phyloP scores from a whole-genome alignment of 2,113 vertebrate genomes.

The Pagrus major region DNA sequence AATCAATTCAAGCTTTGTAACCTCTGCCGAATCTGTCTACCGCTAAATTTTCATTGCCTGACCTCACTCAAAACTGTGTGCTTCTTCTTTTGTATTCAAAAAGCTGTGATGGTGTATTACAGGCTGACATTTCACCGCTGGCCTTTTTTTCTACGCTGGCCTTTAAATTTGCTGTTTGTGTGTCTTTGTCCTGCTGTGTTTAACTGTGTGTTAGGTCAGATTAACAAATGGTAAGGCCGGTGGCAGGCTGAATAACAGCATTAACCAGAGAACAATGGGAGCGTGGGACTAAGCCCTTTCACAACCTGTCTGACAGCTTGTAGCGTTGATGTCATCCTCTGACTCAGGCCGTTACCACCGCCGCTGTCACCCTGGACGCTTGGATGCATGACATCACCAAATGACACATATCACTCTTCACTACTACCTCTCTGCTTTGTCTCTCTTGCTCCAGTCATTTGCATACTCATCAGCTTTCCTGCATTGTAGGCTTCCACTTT shows the following conservation, averaged over 20 bases:
- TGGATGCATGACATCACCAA: constrained; percentile 81
- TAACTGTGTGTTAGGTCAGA: constrained; percentile 83
- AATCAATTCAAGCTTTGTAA: constrained; percentile 30
- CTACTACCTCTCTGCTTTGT: constrained; percentile 28
- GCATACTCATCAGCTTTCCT: constrained; percentile 77
- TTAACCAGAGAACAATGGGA: constrained; percentile 86
- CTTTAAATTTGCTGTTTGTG: constrained; percentile 76
- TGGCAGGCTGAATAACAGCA: constrained; percentile 84
- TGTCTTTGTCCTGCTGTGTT: constrained; percentile 75
- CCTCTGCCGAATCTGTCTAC: constrained; percentile 41
- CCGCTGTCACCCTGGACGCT: constrained; percentile 79
- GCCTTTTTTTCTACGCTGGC: constrained; percentile 46
- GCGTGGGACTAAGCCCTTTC: constrained; percentile 83
- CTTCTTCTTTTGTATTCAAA: constrained; percentile 60
- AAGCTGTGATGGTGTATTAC: constrained; percentile 62
- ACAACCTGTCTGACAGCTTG: constrained; percentile 84
- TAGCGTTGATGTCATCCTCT: constrained; percentile 87
- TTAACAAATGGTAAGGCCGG: constrained; percentile 81
- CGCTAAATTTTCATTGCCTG: constrained; percentile 57
- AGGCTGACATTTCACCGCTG: constrained; percentile 59
- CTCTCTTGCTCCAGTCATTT: constrained; percentile 62
- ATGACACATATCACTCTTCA: constrained; percentile 72
- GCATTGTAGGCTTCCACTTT: constrained; percentile 59
- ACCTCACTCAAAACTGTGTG: constrained; percentile 61
- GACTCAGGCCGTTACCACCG: constrained; percentile 83